Evolutionary conservation across 2,113 vertebrate species (phyloP), one percentile per base, ranked within the genome.

Genomic region (Cyprinus carpio): DNA sequence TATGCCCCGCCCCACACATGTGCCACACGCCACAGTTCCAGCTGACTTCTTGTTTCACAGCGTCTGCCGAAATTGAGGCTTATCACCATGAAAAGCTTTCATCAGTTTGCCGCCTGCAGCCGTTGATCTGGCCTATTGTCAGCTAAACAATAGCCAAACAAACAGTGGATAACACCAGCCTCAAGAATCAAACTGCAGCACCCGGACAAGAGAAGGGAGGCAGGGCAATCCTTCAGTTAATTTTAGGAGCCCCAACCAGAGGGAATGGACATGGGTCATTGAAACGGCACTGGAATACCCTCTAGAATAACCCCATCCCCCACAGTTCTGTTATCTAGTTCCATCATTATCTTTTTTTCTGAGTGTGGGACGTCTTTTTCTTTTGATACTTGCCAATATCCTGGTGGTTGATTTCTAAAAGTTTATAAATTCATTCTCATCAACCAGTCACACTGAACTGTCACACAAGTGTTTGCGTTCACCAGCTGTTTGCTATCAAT

Each of bases 71-170:
- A 79, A 86, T 58, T 4, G 27, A 80, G 51, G 75, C 84, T n/a
- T 34, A 64, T n/a, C 67, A 9, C n/a, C 60, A 81, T 71, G 77
- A 84, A 85, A 75, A 65, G 31, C 69, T 67, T 62, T 88, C 88
- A 88, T 88, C 87, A 86, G 75, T 54, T 49, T 56, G 18, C 62
- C 49, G 84, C 91, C 87, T 69, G 71, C 64, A 87, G 84, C 56
- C 74, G 13, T 67, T 31, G 81, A 60, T 71, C 27, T 4, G 43
- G 13, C 67, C 84, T 74, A 87, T 87, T 87, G 87, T 86, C 7
- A 64, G 65, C 49, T 23, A 12, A 29, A 90, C 87, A 91, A 86
- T 64, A 87, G 74, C 43, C 34, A 76, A 31, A 79, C 80, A 85
- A 89, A 86, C 78, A 77, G 31, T 27, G 84, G 75, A 86, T 87